Base-by-base conservation (phyloP, 2,797 vertebrate species). In the Poecile montanus region DNA sequence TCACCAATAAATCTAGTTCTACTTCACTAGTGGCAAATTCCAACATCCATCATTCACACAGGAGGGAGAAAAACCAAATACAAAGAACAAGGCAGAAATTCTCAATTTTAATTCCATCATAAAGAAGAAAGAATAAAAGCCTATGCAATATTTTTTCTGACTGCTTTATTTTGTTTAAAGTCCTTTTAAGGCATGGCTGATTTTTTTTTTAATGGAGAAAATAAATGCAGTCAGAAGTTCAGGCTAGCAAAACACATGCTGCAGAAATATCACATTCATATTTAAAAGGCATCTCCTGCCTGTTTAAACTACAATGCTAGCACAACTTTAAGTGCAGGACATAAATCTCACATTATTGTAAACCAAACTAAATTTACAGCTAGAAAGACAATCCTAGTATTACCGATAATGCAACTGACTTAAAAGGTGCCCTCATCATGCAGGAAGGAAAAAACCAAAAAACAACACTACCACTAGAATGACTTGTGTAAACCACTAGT, bases 221-320 rank as follows among this genome's bases (percentile, higher is more conserved):
- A 47, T 20, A 42, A 47, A 44, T 8, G 10, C 29, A 88, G 53
- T 44, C 36, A 30, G 58, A 75, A 78, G 48, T 16, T 45, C 44
- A 79, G 25, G 11, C 11, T 36, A 65, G 18, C 1, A 1, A 83
- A 91, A 65, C 0, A 2, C 29, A 62, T 0, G 6, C 54, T 74
- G 44, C 61, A 74, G n/a, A 70, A 66, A 50, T 11, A 66, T 1
- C n/a, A 29, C 27, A 40, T 29, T 38, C 14, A 62, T 27, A 18
- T 92, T 51, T 36, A 61, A 76, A 88, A 85, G 29, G 6, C 30
- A 34, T 34, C 30, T 65, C 38, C 60, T 32, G 21, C 16, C 45
- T 62, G 20, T 53, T 18, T 42, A 26, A 85, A 76, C 15, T 51
- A 84, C 32, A 34, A 50, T 19, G 34, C 21, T 40, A 58, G 20